Percentiles rank a stretch among this genome's conserved stretches.
Conservation (phyloP, 2,797 vertebrate genomes). For the Acrossocheilus wenchowensis region DNA sequence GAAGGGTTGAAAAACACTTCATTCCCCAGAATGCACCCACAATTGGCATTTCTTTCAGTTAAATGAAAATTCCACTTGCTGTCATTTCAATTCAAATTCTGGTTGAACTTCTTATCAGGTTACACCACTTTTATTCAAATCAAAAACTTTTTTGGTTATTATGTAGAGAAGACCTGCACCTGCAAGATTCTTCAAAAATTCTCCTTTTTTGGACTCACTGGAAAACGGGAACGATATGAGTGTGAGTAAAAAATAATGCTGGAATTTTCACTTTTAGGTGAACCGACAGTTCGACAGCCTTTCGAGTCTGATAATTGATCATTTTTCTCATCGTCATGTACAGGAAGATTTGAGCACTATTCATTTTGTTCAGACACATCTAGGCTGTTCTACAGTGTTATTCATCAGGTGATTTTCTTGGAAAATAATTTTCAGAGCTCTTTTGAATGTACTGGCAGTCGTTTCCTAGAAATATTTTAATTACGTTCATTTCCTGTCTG, state of each 20-base stretch:
- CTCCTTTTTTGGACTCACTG: background rate
- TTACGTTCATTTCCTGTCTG: background rate
- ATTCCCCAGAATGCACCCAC: background rate
- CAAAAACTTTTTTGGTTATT: background rate
- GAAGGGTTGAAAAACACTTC: background rate
- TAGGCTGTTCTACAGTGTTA: background rate
- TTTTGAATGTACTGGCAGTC: background rate
- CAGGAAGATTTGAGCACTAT: background rate
- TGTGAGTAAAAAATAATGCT: background rate
- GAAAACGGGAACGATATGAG: background rate
- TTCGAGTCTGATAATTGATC: background rate
- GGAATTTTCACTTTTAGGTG: background rate
- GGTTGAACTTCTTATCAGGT: background rate
- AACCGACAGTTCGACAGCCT: background rate
- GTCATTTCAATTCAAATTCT: background rate
- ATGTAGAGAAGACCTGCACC: background rate
- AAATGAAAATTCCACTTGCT: background rate
- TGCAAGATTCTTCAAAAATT: background rate
- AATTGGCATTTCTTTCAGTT: background rate
- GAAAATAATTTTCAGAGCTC: background rate
- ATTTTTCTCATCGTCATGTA: background rate
- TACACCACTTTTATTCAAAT: background rate
- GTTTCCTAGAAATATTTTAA: background rate
- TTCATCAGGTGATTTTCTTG: background rate
- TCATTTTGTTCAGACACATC: background rate